Evolutionary conservation across 2,888 invertebrate genomes (phyloP).

Genomic region (Phyto melanocephala): DNA sequence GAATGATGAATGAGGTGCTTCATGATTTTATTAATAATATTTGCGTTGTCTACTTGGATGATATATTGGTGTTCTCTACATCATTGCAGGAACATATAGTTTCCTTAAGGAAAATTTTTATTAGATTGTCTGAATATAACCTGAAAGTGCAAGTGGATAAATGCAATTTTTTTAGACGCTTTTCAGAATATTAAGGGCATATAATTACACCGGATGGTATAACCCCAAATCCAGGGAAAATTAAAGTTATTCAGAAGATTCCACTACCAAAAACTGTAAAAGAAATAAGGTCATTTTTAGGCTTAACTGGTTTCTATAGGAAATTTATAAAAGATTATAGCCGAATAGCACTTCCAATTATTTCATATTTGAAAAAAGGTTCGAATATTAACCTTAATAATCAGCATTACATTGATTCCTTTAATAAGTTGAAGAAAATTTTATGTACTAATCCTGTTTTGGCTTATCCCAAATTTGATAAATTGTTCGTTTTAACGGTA

Average conservation of each 20-base stretch:
- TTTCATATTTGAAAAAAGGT: constrained; percentile 13
- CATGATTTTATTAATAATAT: constrained; percentile 9
- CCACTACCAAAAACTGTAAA: not conserved
- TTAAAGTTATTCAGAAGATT: not conserved
- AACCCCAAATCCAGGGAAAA: not conserved
- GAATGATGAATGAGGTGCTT: constrained; percentile 22
- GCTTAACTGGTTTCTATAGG: not conserved
- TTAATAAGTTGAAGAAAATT: constrained; percentile 25
- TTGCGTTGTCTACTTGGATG: not conserved
- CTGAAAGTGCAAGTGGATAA: constrained; percentile 30
- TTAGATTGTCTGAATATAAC: not conserved
- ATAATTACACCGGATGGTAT: not conserved
- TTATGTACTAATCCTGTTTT: constrained; percentile 10
- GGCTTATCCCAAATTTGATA: constrained; percentile 35
- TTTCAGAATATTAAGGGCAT: constrained; percentile 18
- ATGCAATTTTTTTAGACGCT: constrained; percentile 16
- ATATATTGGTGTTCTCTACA: constrained; percentile 8
- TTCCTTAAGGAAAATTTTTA: not conserved
- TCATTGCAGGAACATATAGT: constrained; percentile 8
- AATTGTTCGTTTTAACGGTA: constrained; percentile 12
- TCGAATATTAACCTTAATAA: constrained; percentile 10
- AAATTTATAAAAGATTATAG: constrained; percentile 15
- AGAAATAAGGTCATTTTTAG: not conserved
- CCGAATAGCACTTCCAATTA: constrained; percentile 13
- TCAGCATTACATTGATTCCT: constrained; percentile 23